These are phyloP conservation scores for Rhegmatorhina hoffmannsi DNA, from an alignment of 2,113 vertebrate species.

Conservation along the genomic window DNA sequence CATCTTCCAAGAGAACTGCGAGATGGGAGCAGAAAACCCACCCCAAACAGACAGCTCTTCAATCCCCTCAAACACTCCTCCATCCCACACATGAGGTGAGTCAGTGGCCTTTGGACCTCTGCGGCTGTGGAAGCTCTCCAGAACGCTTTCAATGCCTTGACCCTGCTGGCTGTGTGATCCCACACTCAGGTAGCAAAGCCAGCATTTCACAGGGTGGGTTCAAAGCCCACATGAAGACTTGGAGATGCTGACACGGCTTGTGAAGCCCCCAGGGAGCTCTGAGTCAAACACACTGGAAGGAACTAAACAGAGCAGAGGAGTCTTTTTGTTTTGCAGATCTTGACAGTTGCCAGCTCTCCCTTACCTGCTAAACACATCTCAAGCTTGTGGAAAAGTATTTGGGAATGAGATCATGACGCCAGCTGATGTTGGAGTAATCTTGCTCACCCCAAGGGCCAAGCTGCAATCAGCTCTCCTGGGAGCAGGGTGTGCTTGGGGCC, in stretches of 20 bases:
- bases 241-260: neutral
- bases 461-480: neutral
- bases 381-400: conserved; percentile 4
- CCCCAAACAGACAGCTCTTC: neutral
- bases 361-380: conserved; percentile 9
- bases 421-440: neutral
- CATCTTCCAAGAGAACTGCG: neutral
- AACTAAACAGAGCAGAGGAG: neutral
- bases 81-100: neutral
- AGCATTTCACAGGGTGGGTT: neutral
- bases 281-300: neutral
- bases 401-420: neutral
- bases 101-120: neutral
- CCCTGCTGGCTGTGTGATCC: neutral
- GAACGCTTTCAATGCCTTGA: neutral
- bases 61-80: neutral
- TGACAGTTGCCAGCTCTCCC: neutral
- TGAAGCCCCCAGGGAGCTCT: neutral
- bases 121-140: neutral
- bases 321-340: neutral
- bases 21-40: neutral
- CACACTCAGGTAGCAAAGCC: neutral
- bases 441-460: neutral
- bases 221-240: neutral
- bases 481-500: neutral